Evolutionary conservation across 2,113 vertebrate species (phyloP).

Genomic region (human): DNA sequence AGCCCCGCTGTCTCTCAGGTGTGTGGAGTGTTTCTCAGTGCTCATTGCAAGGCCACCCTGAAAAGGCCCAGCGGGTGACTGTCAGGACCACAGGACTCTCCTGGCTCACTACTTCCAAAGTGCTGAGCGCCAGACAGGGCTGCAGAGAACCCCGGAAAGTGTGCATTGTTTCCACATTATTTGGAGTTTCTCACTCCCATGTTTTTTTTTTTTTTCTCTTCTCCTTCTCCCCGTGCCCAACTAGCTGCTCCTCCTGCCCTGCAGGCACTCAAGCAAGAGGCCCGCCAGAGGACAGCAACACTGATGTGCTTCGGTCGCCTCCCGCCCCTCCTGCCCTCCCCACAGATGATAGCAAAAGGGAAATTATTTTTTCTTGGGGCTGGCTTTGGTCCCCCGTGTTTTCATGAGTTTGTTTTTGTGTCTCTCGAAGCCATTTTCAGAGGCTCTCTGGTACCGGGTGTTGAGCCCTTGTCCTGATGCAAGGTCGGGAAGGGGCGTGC

Average conservation of each 20-base stretch:
- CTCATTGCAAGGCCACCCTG: constrained; percentile 2
- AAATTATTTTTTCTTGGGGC: not conserved
- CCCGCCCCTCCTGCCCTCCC: too few relatives aligned
- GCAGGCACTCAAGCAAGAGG: not conserved
- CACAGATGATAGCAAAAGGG: not conserved
- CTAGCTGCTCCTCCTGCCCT: not conserved
- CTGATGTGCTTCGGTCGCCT: not conserved
- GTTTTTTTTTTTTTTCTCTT: constrained; percentile 60
- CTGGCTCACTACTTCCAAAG: not conserved
- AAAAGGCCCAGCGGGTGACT: constrained; percentile 49
- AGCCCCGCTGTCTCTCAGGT: constrained; percentile 47
- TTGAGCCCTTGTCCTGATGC: not conserved
- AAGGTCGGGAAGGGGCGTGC: accelerated
- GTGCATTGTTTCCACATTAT: constrained; percentile 68
- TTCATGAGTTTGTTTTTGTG: not conserved
- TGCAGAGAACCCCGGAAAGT: constrained; percentile 62
- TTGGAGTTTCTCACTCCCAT: constrained; percentile 69
- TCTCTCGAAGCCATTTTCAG: not conserved
- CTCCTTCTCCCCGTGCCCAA: accelerated
- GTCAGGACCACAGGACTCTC: constrained; percentile 47
- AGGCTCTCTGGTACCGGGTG: not conserved
- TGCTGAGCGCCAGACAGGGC: constrained; percentile 51
- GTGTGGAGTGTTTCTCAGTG: not conserved
- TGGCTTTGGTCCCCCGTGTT: not conserved
- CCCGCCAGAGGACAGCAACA: too few relatives aligned